Conservation (phyloP, 2,888 invertebrate species). For the Torymus aiolomorphi region DNA sequence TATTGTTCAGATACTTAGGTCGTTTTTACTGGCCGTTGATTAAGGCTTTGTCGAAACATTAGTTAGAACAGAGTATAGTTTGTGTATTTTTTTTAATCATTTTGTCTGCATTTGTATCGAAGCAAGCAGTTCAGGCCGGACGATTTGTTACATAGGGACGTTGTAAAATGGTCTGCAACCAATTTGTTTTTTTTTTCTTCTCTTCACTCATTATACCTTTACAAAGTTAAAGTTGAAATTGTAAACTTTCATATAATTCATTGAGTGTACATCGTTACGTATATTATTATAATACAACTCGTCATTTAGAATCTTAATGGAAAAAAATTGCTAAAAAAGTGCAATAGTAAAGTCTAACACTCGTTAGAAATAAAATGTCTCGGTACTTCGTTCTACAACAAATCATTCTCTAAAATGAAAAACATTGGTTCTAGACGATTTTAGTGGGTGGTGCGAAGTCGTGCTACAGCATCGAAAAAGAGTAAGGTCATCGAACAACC, state of each 20-base stretch:
- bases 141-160: conserved; percentile 36
- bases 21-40: conserved; percentile 37
- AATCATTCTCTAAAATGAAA: background rate
- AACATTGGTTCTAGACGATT: conserved; percentile 46
- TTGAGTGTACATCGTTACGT: background rate
- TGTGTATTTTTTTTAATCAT: conserved; percentile 14
- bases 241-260: conserved; percentile 23
- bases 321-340: conserved; percentile 4
- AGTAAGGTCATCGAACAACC: conserved; percentile 38
- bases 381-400: too few species aligned
- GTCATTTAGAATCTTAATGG: conserved; percentile 6
- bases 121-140: conserved; percentile 51
- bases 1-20: conserved; percentile 46
- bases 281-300: conserved; percentile 1
- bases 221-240: conserved; percentile 24
- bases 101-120: conserved; percentile 32
- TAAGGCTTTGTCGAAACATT: conserved; percentile 42
- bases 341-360: background rate
- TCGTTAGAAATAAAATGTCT: background rate
- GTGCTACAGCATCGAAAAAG: conserved; percentile 31
- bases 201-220: background rate
- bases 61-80: conserved; percentile 29
- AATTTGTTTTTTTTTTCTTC: conserved; percentile 17
- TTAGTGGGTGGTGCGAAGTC: conserved; percentile 16
- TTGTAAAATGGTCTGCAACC: conserved; percentile 45